Evolutionary conservation across 2,888 invertebrate genomes (phyloP).

Genomic region (Agrotis puta): DNA sequence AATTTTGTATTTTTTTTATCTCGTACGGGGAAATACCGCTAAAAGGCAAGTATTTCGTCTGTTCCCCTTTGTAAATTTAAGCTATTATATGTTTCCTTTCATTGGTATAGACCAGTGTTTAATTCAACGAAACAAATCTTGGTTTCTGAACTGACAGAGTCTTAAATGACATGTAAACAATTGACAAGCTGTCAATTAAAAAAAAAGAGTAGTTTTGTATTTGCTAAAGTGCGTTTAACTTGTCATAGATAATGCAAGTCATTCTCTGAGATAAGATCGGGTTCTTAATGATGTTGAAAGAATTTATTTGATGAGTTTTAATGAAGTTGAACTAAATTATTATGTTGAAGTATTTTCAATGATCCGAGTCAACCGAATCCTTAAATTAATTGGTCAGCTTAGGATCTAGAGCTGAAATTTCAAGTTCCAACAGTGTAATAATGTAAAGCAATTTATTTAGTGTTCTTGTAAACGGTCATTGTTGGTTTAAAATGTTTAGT

Average conservation of each 20-base stretch:
- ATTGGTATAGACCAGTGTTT: not conserved
- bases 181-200: slow-evolving; percentile 27
- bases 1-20: not conserved
- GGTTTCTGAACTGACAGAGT: slow-evolving; percentile 10
- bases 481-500: too few species aligned
- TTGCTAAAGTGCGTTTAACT: slow-evolving; percentile 7
- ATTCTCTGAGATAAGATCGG: slow-evolving; percentile 15
- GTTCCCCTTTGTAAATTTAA: too few species aligned
- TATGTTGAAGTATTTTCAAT: too few species aligned
- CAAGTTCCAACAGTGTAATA: not conserved
- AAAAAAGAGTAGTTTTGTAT: slow-evolving; percentile 12
- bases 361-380: too few species aligned
- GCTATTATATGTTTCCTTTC: not conserved
- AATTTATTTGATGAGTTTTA: not conserved
- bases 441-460: not conserved
- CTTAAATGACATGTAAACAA: slow-evolving; percentile 16
- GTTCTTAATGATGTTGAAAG: not conserved
- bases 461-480: not conserved
- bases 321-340: slow-evolving; percentile 1
- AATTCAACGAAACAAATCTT: not conserved
- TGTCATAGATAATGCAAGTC: slow-evolving; percentile 42
- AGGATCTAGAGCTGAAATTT: not conserved
- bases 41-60: not conserved
- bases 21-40: not conserved
- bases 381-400: too few species aligned